Conservation (phyloP, 2,888 invertebrate genomes). For the Baccha elongata region DNA sequence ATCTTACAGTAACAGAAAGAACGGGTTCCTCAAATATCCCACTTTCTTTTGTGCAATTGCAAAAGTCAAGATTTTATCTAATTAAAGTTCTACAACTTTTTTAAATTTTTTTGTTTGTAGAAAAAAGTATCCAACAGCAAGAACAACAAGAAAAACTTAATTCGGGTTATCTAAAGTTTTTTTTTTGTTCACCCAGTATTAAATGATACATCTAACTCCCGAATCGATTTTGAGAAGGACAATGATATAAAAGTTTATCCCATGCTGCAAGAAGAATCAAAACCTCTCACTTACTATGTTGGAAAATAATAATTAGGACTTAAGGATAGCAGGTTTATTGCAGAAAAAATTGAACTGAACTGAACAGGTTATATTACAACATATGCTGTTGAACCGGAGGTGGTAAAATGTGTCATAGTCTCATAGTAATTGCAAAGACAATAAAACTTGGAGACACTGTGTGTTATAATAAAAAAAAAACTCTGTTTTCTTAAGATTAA, state of each 20-base stretch:
- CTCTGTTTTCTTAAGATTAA: not conserved
- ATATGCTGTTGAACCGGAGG: not conserved
- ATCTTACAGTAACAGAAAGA: too few species aligned
- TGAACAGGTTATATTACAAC: constrained; percentile 14
- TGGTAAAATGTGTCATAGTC: not conserved
- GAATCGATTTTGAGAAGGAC: constrained; percentile 17
- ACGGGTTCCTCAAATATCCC: too few species aligned
- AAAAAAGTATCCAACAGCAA: too few species aligned
- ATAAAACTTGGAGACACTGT: not conserved
- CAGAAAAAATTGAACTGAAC: not conserved
- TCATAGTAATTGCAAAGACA: not conserved
- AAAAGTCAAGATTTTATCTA: too few species aligned
- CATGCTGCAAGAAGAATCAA: not conserved
- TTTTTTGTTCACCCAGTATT: not conserved
- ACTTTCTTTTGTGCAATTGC: too few species aligned
- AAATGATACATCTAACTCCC: constrained; percentile 40
- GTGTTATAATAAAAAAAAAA: not conserved
- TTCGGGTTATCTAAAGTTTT: constrained; percentile 30
- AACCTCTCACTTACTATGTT: constrained; percentile 18
- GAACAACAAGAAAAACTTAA: too few species aligned
- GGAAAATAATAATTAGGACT: constrained; percentile 46
- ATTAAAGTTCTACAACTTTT: too few species aligned
- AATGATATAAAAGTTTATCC: constrained; percentile 47
- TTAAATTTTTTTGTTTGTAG: too few species aligned
- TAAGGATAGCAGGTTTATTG: not conserved